phyloP scores from a whole-genome alignment of 2,113 vertebrate genomes.

The Craseonycteris thonglongyai region DNA sequence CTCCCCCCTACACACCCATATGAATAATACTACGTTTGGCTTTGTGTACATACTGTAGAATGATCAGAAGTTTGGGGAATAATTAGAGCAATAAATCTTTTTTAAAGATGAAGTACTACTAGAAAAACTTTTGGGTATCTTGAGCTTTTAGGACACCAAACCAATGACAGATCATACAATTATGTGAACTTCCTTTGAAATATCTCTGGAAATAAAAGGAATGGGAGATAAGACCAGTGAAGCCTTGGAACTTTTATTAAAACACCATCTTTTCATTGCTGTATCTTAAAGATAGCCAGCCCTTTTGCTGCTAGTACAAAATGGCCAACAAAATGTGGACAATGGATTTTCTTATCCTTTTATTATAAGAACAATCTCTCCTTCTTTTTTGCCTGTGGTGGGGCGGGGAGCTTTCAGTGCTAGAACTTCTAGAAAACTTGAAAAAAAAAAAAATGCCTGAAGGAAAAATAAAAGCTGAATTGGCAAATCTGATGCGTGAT shows the following conservation, averaged over 20 bases:
- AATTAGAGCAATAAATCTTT: conserved; percentile 2
- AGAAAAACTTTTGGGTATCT: neutral
- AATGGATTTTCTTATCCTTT: conserved; percentile 43
- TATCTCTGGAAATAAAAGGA: conserved; percentile 50
- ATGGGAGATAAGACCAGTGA: conserved; percentile 39
- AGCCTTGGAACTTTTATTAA: conserved; percentile 43
- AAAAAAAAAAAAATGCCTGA: neutral
- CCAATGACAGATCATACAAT: neutral
- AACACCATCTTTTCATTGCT: conserved; percentile 61
- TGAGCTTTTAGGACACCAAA: neutral
- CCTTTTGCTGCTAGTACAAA: conserved; percentile 37
- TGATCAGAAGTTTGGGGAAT: neutral
- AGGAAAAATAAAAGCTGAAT: conserved; percentile 27
- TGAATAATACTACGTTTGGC: neutral
- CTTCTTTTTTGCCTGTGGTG: conserved; percentile 24
- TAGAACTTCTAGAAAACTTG: conserved; percentile 44
- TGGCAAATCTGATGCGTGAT: too few species aligned
- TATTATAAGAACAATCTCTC: conserved; percentile 46
- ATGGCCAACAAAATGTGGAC: conserved; percentile 29
- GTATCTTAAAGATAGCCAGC: conserved; percentile 37
- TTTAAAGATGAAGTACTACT: neutral
- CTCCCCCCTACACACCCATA: neutral
- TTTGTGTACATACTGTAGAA: neutral
- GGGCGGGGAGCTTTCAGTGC: neutral
- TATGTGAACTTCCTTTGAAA: conserved; percentile 27